These are phyloP conservation scores for Diaphora mendica DNA, from an alignment of 2,888 invertebrate genomes.

Conservation along the genomic window DNA sequence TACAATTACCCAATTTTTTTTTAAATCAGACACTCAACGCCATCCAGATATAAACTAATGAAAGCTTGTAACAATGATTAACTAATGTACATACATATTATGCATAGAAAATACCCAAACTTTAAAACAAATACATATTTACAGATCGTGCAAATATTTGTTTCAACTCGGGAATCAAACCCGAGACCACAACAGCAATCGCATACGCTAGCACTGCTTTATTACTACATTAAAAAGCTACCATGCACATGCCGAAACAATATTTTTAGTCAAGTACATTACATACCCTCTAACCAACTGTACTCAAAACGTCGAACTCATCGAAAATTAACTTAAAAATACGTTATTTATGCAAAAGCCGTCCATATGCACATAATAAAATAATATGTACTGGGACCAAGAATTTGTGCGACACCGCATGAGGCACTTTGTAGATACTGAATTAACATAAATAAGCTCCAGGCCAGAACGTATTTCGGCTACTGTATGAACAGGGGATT, in stretches of 20 bases:
- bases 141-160: too few relatives aligned
- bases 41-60: too few relatives aligned
- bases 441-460: conserved; percentile 50
- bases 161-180: too few relatives aligned
- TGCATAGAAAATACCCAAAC: too few relatives aligned
- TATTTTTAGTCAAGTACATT: neutral
- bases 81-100: too few relatives aligned
- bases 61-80: too few relatives aligned
- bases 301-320: neutral
- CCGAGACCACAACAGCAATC: too few relatives aligned
- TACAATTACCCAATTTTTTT: too few relatives aligned
- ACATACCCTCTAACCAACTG: neutral
- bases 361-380: conserved; percentile 24
- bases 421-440: conserved; percentile 40
- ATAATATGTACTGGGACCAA: conserved; percentile 23
- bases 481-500: conserved; percentile 31
- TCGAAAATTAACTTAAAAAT: neutral
- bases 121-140: too few relatives aligned
- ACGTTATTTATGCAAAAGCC: conserved; percentile 4
- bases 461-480: conserved; percentile 33
- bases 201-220: too few relatives aligned
- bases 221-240: neutral
- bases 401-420: conserved; percentile 40
- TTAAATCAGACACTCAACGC: too few relatives aligned
- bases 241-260: neutral